phyloP scores from a whole-genome alignment of 92 coral and sea anemone species.

The Epizoanthus rinbou region DNA sequence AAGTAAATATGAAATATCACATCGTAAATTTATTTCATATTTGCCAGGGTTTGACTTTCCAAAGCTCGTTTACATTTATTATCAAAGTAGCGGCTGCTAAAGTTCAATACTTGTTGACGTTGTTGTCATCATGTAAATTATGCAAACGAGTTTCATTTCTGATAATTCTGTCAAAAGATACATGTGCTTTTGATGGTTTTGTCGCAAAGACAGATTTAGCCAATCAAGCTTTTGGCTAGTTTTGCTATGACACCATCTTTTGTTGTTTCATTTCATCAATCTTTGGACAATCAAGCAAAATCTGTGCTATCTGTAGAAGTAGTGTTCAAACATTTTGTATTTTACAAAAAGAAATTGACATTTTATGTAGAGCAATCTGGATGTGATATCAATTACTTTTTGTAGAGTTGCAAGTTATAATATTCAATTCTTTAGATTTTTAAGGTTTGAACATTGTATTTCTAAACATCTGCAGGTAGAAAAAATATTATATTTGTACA shows the following conservation, averaged over 20 bases:
- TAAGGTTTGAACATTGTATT: background rate
- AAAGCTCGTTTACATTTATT: too few species aligned
- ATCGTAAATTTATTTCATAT: too few species aligned
- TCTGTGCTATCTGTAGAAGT: background rate
- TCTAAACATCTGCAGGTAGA: background rate
- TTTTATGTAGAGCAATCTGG: background rate
- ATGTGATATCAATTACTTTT: too few species aligned
- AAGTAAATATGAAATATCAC: too few species aligned
- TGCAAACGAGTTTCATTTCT: background rate
- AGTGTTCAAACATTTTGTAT: conserved; percentile 2
- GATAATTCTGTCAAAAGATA: background rate
- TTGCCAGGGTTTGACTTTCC: too few species aligned
- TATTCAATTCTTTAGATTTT: background rate
- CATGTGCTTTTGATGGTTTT: background rate
- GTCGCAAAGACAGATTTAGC: background rate
- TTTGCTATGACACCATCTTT: conserved; percentile 1
- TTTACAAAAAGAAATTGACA: conserved; percentile 4
- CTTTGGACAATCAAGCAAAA: background rate
- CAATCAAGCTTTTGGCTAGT: conserved; percentile 3
- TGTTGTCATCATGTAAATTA: conserved; percentile 4
- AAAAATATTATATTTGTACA: background rate
- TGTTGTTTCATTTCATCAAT: conserved; percentile 1
- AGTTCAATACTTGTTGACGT: background rate
- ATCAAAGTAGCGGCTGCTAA: background rate
- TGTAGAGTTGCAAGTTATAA: too few species aligned